phyloP scores from a whole-genome alignment of 2,797 vertebrate genomes.

The Orientallactaga sibirica region DNA sequence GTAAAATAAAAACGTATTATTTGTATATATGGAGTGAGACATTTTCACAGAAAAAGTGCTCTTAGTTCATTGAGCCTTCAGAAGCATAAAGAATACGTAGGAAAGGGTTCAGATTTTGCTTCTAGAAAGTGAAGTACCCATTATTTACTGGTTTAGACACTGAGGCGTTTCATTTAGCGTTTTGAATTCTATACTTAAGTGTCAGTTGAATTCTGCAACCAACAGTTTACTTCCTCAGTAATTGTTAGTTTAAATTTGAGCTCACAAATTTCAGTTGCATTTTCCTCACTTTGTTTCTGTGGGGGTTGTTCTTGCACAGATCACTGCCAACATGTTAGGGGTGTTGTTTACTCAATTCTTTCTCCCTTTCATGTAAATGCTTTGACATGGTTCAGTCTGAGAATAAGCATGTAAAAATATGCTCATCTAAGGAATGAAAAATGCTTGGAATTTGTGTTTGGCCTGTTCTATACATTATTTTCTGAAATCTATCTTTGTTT shows the following conservation, averaged over 20 bases:
- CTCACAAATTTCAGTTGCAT: slow-evolving; percentile 66
- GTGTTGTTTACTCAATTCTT: slow-evolving; percentile 81
- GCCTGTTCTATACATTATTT: slow-evolving; percentile 52
- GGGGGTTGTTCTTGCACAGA: slow-evolving; percentile 75
- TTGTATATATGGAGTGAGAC: slow-evolving; percentile 45
- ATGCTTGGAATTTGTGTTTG: slow-evolving; percentile 57
- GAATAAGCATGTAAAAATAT: slow-evolving; percentile 26
- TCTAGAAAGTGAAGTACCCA: slow-evolving; percentile 53
- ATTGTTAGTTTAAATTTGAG: slow-evolving; percentile 61
- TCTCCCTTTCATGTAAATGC: slow-evolving; percentile 74
- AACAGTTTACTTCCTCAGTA: slow-evolving; percentile 36
- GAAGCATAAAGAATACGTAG: slow-evolving; percentile 35
- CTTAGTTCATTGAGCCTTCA: slow-evolving; percentile 43
- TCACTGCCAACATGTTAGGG: slow-evolving; percentile 64
- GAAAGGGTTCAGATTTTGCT: slow-evolving; percentile 49
- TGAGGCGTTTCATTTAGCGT: background rate
- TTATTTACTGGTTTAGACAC: slow-evolving; percentile 50
- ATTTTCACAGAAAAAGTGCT: slow-evolving; percentile 60
- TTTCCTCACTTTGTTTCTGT: slow-evolving; percentile 75
- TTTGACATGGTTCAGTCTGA: slow-evolving; percentile 43
- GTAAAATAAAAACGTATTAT: slow-evolving; percentile 41
- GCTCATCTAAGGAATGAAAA: slow-evolving; percentile 60
- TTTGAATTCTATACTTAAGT: slow-evolving; percentile 29
- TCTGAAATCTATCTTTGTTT: slow-evolving; percentile 37
- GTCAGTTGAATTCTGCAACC: slow-evolving; percentile 55